Evolutionary conservation across 2,888 invertebrate genomes (phyloP), one percentile per base, ranked within the genome.

Genomic region (Melieria omissa): DNA sequence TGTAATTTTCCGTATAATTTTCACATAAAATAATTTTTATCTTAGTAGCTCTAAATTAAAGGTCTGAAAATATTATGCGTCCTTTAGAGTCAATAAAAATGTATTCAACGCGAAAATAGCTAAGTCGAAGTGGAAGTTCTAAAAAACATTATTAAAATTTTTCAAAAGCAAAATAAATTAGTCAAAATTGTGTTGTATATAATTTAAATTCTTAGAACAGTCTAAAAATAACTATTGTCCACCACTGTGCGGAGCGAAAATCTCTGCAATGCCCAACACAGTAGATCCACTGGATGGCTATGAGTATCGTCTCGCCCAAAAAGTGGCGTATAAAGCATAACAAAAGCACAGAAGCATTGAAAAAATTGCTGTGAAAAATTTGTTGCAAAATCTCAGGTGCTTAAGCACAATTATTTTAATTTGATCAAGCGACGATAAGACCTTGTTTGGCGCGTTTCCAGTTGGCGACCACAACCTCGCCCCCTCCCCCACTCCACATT

Each of bases 401-500:
- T 77, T 74, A 76, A 75, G 75, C 68, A 70, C 70, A 78, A 78
- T 77, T 76, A 76, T 78, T 77, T 78, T 77, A 78, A 78, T 77
- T 77, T 77, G 77, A 79, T 79, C 71, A 75, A 72, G 74, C 73
- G 70, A 73, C 70, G 78, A 78, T 77, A 77, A 76, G 72, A 70
- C 58, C 58, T 70, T 65, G 64, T 64, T 70, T 65, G 57, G 47
- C 47, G n/a, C 55, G 5, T 66, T 16, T 16, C 16, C 16, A 16
- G 16, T 16, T 16, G 16, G 16, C 29, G 29, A 29, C 29, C 29
- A 29, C 29, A 29, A 29, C 29, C 29, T 29, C 29, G 29, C 2
- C 29, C 4, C 52, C 14, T 6, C 52, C 14, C 14, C 14, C 52
- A 52, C 52, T 58, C 10, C 58, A 41, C 58, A 29, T 29, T n/a